These are phyloP conservation scores for Athene cunicularia DNA, from an alignment of 2,113 vertebrate genomes.

Conservation along the genomic window DNA sequence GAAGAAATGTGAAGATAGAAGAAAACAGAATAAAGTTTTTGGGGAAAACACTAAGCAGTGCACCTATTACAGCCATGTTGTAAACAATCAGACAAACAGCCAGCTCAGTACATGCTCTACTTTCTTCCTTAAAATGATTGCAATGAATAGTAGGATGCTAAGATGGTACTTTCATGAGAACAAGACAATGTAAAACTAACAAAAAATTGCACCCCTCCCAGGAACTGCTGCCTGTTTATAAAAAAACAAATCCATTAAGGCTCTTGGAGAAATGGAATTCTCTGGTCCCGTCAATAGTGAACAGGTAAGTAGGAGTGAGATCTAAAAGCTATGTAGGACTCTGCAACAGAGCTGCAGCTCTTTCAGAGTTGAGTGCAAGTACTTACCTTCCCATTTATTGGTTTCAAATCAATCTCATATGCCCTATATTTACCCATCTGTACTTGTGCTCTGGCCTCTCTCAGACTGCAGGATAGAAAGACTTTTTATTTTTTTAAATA, in stretches of 20 bases:
- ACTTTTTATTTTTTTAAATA: background rate
- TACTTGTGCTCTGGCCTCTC: conserved; percentile 3
- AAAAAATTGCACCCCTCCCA: background rate
- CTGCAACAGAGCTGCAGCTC: background rate
- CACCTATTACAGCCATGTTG: background rate
- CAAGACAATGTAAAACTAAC: background rate
- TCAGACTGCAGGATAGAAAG: background rate
- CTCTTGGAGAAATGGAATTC: conserved; percentile 19
- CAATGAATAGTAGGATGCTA: background rate
- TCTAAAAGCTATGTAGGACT: conserved; percentile 1
- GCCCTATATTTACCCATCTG: conserved; percentile 13
- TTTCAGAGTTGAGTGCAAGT: background rate
- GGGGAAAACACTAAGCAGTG: background rate
- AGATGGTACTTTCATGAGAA: background rate
- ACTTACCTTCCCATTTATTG: conserved; percentile 19
- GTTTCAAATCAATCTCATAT: conserved; percentile 39
- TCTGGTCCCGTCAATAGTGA: background rate
- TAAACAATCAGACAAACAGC: background rate
- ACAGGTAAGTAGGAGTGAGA: background rate
- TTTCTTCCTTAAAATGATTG: background rate
- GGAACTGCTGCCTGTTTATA: conserved; percentile 22
- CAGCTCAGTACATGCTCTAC: background rate
- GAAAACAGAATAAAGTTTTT: background rate
- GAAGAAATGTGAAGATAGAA: background rate
- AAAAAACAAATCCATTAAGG: conserved; percentile 25